Evolutionary conservation across 2,113 vertebrate species (phyloP).

Genomic region (Archocentrus centrarchus): DNA sequence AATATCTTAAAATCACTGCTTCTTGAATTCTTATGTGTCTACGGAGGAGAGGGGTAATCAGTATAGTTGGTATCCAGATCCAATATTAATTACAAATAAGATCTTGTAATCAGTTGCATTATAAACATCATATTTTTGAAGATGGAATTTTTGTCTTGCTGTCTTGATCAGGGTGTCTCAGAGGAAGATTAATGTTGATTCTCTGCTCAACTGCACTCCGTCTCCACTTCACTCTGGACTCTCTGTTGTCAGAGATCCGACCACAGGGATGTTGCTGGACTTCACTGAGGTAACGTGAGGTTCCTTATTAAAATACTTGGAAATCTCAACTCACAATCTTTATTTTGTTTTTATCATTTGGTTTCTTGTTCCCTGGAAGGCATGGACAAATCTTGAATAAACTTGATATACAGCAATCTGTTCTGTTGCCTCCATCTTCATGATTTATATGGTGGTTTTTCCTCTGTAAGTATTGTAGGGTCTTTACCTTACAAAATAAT

Average conservation of each 20-base stretch:
- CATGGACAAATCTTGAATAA: neutral
- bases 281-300: conserved; percentile 85
- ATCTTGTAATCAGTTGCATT: neutral
- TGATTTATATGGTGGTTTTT: neutral
- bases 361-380: too few species aligned
- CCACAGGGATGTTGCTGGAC: conserved; percentile 89
- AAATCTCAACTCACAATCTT: neutral
- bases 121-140: neutral
- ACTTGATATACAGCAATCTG: neutral
- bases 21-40: neutral
- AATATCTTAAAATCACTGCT: neutral
- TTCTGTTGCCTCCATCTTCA: neutral
- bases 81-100: neutral
- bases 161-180: conserved; percentile 79
- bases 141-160: neutral
- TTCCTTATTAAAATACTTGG: neutral
- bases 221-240: conserved; percentile 86
- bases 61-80: too few species aligned
- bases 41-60: rapidly evolving
- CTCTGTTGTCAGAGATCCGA: conserved; percentile 89
- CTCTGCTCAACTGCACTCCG: conserved; percentile 77
- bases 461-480: too few species aligned
- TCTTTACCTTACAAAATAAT: too few species aligned
- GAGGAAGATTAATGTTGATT: conserved; percentile 81
- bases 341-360: neutral